phyloP scores from a whole-genome alignment of 2,888 invertebrate genomes.

The Drosophila differens region DNA sequence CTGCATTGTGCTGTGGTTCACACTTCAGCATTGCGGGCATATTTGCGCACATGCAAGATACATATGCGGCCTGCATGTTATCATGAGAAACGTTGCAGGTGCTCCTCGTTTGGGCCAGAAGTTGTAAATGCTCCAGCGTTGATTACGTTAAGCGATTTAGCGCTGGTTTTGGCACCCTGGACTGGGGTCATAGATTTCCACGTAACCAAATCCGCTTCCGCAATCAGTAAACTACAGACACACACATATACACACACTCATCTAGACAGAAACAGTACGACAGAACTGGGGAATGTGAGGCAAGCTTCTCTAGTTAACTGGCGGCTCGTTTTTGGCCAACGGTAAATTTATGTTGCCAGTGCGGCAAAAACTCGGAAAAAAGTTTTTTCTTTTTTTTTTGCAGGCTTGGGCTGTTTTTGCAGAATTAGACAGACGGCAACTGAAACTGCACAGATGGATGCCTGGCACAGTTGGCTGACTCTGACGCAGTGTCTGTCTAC shows the following conservation, averaged over 20 bases:
- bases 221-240: conserved; percentile 78
- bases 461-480: conserved; percentile 75
- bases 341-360: conserved; percentile 75
- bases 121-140: conserved; percentile 49
- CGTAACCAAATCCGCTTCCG: conserved; percentile 78
- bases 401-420: conserved; percentile 63
- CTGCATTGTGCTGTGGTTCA: conserved; percentile 23
- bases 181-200: conserved; percentile 68
- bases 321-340: conserved; percentile 77
- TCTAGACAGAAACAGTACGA: background rate
- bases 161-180: conserved; percentile 36
- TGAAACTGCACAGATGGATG: conserved; percentile 79
- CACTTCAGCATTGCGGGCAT: conserved; percentile 61
- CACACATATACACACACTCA: background rate
- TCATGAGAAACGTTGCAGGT: conserved; percentile 75
- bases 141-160: conserved; percentile 77
- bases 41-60: conserved; percentile 50
- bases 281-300: background rate
- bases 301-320: conserved; percentile 69
- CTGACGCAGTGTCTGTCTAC: conserved; percentile 57
- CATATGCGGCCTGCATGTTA: conserved; percentile 30
- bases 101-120: conserved; percentile 33
- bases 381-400: conserved; percentile 16
- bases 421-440: conserved; percentile 75
- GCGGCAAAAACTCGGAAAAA: conserved; percentile 70